Conservation (phyloP, 2,888 invertebrate species). For the Ethmia dodecea region DNA sequence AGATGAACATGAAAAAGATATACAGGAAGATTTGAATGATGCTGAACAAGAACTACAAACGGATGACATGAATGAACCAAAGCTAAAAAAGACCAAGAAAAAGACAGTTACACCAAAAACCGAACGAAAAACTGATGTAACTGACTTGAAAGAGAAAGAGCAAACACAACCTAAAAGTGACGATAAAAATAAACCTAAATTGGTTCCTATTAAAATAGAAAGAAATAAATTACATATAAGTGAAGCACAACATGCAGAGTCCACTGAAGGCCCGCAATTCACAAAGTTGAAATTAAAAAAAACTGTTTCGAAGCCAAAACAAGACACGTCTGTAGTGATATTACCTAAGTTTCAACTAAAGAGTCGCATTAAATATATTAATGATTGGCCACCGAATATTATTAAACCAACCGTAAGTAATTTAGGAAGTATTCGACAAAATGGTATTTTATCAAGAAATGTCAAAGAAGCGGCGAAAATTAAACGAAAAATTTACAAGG, state of each 20-base stretch:
- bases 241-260: constrained; percentile 80
- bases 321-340: constrained; percentile 47
- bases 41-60: too few species aligned
- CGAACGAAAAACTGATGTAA: not conserved
- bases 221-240: constrained; percentile 79
- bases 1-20: not conserved
- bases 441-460: constrained; percentile 84
- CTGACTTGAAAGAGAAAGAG: constrained; percentile 2
- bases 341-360: constrained; percentile 84
- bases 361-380: constrained; percentile 80
- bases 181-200: constrained; percentile 40
- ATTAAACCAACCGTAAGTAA: constrained; percentile 68
- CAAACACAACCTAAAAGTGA: constrained; percentile 28
- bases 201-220: constrained; percentile 79
- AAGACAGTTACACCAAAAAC: not conserved
- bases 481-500: constrained; percentile 77
- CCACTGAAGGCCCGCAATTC: constrained; percentile 78
- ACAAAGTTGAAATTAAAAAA: constrained; percentile 84
- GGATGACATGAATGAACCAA: not conserved
- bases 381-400: constrained; percentile 80
- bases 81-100: not conserved
- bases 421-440: constrained; percentile 77
- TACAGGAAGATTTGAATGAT: not conserved
- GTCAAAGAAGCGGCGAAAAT: constrained; percentile 82
- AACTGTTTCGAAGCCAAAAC: constrained; percentile 66